A percentile compares a stretch with the other conserved stretches of the same genome.
These are phyloP conservation scores for Arizona elegans DNA, from an alignment of 2,113 vertebrate species.

Conservation along the genomic window DNA sequence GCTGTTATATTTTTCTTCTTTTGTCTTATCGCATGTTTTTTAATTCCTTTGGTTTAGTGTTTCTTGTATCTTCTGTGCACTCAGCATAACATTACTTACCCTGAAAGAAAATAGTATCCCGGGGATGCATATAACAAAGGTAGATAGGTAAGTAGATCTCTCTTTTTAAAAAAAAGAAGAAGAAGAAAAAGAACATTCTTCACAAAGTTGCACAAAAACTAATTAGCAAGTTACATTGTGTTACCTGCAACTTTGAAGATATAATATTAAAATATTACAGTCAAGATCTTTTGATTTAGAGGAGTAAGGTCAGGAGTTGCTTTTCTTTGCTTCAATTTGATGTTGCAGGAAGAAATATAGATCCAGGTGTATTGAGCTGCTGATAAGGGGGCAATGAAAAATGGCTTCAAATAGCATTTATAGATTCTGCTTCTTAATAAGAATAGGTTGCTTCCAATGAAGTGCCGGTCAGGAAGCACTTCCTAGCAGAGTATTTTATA, in stretches of 20 bases:
- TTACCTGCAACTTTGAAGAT: constrained; percentile 58
- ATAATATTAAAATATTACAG: constrained; percentile 50
- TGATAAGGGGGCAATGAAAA: constrained; percentile 54
- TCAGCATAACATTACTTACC: background rate
- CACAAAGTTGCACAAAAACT: constrained; percentile 29
- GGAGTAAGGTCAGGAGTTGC: constrained; percentile 19
- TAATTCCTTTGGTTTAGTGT: background rate
- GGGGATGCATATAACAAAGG: background rate
- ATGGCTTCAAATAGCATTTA: constrained; percentile 51
- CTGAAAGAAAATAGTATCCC: background rate
- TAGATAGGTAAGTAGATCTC: background rate
- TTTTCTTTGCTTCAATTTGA: constrained; percentile 36
- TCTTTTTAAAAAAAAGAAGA: too few relatives aligned
- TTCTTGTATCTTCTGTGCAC: background rate
- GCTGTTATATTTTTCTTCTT: background rate
- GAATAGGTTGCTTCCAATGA: constrained; percentile 37
- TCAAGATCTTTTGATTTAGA: constrained; percentile 8
- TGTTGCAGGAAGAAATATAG: constrained; percentile 44
- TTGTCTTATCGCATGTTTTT: background rate
- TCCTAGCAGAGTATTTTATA: constrained; percentile 1
- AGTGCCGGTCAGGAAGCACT: constrained; percentile 47
- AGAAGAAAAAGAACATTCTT: constrained; percentile 12
- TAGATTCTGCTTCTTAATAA: constrained; percentile 47
- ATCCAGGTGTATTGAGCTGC: constrained; percentile 54
- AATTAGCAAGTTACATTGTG: constrained; percentile 42